phyloP scores from a whole-genome alignment of 2,113 vertebrate species.

The Apus apus region DNA sequence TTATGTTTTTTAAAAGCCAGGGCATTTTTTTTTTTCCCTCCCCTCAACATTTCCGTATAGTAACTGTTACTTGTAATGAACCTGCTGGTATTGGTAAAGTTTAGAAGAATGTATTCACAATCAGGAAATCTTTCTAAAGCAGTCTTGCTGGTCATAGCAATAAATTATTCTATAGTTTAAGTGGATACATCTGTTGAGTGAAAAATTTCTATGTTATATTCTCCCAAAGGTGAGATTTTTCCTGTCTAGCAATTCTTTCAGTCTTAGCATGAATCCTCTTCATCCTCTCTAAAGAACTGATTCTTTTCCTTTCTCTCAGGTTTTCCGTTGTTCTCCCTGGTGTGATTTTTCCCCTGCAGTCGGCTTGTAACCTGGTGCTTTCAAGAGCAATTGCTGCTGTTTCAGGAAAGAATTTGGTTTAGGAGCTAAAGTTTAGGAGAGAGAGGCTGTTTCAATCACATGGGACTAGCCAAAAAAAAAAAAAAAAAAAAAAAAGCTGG shows the following conservation, averaged over 20 bases:
- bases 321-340: background rate
- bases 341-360: background rate
- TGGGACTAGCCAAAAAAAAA: background rate
- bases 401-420: background rate
- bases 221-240: background rate
- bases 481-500: background rate
- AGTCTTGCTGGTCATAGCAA: background rate
- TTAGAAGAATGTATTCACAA: background rate
- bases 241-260: background rate
- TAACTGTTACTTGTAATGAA: background rate
- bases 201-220: background rate
- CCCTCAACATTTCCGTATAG: background rate
- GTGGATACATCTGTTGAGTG: background rate
- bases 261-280: background rate
- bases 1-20: background rate
- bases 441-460: background rate
- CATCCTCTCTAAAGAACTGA: background rate
- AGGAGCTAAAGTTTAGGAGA: background rate
- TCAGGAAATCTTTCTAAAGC: background rate
- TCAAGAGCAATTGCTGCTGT: background rate
- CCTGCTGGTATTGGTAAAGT: background rate
- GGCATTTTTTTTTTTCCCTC: background rate
- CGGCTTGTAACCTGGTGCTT: background rate
- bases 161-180: background rate
- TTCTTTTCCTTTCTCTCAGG: background rate